Evolutionary conservation across 2,113 vertebrate species (phyloP).

Genomic region (Halcyon malimbica): DNA sequence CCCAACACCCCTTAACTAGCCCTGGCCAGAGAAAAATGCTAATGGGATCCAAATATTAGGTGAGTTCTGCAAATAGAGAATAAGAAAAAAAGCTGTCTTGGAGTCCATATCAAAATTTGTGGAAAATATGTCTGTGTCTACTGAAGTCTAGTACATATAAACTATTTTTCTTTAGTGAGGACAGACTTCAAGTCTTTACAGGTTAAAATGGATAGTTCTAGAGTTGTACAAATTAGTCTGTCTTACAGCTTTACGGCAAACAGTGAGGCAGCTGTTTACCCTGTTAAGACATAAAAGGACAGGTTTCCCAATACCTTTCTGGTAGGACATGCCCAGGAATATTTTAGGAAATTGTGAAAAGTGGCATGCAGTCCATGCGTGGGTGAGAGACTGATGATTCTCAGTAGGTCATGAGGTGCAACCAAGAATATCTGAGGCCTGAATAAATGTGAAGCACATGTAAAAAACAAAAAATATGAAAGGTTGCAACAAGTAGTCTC

Average conservation of each 20-base stretch:
- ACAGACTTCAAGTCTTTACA: not conserved
- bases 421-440: not conserved
- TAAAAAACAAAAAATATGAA: not conserved
- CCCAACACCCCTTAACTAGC: not conserved
- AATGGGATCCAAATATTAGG: not conserved
- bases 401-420: not conserved
- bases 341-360: not conserved
- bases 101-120: not conserved
- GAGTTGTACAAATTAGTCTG: not conserved
- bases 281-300: not conserved
- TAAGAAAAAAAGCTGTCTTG: accelerated
- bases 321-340: not conserved
- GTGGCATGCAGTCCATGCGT: not conserved
- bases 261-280: not conserved
- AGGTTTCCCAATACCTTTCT: not conserved
- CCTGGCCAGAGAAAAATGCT: not conserved
- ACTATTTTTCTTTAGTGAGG: not conserved
- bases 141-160: not conserved
- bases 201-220: not conserved
- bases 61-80: not conserved
- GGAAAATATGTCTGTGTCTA: not conserved
- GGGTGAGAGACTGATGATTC: not conserved
- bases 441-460: not conserved
- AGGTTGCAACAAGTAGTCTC: not conserved
- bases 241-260: not conserved